These are phyloP conservation scores for Dryadula phaetusa DNA, from an alignment of 2,888 invertebrate genomes.

Conservation along the genomic window DNA sequence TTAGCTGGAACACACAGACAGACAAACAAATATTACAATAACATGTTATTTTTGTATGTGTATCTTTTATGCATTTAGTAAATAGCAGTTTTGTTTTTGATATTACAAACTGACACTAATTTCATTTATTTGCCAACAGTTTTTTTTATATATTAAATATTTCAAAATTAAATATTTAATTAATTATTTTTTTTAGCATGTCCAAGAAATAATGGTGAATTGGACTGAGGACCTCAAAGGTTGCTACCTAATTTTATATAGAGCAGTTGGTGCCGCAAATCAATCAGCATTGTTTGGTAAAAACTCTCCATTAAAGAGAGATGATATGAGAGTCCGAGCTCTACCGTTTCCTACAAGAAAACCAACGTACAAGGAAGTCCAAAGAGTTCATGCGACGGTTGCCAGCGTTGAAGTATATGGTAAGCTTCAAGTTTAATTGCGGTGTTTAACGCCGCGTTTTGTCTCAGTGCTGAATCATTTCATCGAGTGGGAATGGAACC, in stretches of 20 bases:
- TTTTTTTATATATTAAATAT: too few species aligned
- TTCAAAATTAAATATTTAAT: too few species aligned
- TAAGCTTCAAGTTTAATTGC: conserved; percentile 53
- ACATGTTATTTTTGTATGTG: too few species aligned
- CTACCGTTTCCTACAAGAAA: conserved; percentile 93
- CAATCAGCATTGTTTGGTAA: conserved; percentile 90
- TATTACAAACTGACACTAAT: too few species aligned
- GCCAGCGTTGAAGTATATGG: conserved; percentile 88
- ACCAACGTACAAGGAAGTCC: conserved; percentile 92
- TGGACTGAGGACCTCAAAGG: conserved; percentile 88
- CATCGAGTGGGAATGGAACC: too few species aligned
- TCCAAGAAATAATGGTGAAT: conserved; percentile 87
- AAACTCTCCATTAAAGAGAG: conserved; percentile 86
- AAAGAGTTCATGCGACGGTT: conserved; percentile 88
- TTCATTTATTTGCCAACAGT: too few species aligned
- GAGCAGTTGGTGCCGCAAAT: conserved; percentile 90
- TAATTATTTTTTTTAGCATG: conserved; percentile 82
- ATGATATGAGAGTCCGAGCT: conserved; percentile 86
- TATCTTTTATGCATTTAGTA: too few species aligned
- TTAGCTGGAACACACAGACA: too few species aligned
- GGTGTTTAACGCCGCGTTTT: too few species aligned
- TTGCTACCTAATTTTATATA: conserved; percentile 89
- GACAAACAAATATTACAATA: too few species aligned
- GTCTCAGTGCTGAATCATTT: too few species aligned
- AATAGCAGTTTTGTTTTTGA: too few species aligned